A percentile compares a stretch with the other conserved stretches of the same genome.
These are phyloP conservation scores for Hemiprocne comata DNA, from an alignment of 2,113 vertebrate species.

Conservation along the genomic window DNA sequence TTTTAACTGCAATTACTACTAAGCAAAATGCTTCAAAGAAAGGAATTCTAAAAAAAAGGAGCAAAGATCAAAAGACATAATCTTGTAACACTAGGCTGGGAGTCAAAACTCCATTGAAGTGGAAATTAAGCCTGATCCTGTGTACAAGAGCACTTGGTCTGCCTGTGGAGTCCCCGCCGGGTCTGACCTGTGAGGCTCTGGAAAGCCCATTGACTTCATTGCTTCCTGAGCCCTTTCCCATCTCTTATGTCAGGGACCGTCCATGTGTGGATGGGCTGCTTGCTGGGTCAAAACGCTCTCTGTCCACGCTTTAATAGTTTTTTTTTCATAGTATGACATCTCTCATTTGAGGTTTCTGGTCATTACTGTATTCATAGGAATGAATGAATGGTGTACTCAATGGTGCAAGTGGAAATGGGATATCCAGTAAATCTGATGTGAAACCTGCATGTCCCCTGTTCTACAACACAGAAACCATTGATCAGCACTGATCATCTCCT, in stretches of 20 bases:
- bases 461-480: neutral
- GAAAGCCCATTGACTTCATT: neutral
- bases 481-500: neutral
- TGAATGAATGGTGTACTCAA: accelerated
- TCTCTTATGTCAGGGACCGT: accelerated
- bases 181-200: neutral
- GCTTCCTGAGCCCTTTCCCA: neutral
- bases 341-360: neutral
- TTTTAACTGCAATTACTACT: conserved; percentile 65
- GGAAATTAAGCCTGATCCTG: neutral
- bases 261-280: neutral
- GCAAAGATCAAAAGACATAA: neutral
- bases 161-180: neutral
- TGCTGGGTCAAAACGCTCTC: neutral
- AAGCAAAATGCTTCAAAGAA: conserved; percentile 30
- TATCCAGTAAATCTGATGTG: neutral
- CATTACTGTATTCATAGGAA: neutral
- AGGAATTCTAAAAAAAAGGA: conserved; percentile 45
- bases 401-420: neutral
- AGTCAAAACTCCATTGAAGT: conserved; percentile 26
- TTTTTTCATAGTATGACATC: accelerated
- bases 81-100: neutral
- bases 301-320: neutral
- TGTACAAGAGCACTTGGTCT: neutral
- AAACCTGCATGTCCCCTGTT: neutral